Percentiles rank a stretch among this genome's conserved stretches.
These are phyloP conservation scores for Palythoa caribaeorum DNA, from an alignment of 92 coral and sea anemone species.

Conservation along the genomic window DNA sequence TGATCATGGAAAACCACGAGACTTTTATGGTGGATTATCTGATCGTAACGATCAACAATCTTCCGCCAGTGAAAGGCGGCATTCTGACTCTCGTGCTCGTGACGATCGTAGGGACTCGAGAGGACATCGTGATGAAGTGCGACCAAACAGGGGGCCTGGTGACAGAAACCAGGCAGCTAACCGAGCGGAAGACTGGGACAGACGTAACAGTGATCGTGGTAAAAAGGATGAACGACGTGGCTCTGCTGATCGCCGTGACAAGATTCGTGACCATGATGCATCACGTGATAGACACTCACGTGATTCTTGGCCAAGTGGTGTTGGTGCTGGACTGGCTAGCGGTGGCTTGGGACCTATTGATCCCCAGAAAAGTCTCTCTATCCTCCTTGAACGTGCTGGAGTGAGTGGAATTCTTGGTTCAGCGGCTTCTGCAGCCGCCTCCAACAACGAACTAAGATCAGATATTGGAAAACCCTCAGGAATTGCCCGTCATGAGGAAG, in stretches of 20 bases:
- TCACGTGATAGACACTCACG: conserved; percentile 80
- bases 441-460: conserved; percentile 62
- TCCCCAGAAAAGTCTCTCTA: conserved; percentile 95
- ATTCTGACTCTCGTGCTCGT: conserved; percentile 66
- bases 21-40: conserved; percentile 80
- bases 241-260: conserved; percentile 79
- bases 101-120: conserved; percentile 88
- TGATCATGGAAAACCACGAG: conserved; percentile 74
- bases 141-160: conserved; percentile 60
- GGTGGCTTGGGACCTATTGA: conserved; percentile 79
- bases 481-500: conserved; percentile 64
- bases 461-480: conserved; percentile 73
- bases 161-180: conserved; percentile 64
- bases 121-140: conserved; percentile 88
- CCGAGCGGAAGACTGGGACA: conserved; percentile 72
- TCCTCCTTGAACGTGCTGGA: conserved; percentile 96
- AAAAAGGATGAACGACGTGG: conserved; percentile 70
- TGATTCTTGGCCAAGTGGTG: conserved; percentile 60
- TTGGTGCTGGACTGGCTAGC: conserved; percentile 50
- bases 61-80: conserved; percentile 69
- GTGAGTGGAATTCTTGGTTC: conserved; percentile 95
- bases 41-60: conserved; percentile 71
- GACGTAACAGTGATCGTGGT: conserved; percentile 63
- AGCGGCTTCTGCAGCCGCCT: conserved; percentile 54
- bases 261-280: conserved; percentile 69